phyloP scores from a whole-genome alignment of 2,888 invertebrate genomes.

The Xanthia togata region DNA sequence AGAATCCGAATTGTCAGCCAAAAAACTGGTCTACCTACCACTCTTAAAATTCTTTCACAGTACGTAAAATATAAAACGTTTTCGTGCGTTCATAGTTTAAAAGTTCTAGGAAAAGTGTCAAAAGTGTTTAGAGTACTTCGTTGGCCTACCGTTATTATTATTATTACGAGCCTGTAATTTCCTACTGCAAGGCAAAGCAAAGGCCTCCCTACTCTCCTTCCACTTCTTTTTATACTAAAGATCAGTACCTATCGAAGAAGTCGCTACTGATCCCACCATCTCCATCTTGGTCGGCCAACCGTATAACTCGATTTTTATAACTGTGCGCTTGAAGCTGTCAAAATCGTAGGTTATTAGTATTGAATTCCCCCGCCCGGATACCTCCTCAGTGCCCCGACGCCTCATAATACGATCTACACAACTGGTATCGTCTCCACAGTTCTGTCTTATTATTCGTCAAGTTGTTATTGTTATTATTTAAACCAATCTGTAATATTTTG shows the following conservation, averaged over 20 bases:
- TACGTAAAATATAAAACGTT: not conserved
- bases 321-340: no score
- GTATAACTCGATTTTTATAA: not conserved
- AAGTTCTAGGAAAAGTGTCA: not conserved
- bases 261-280: not conserved
- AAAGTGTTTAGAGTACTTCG: not conserved
- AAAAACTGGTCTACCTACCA: not conserved
- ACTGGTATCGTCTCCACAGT: no score
- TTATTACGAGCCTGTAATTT: not conserved
- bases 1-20: not conserved
- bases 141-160: not conserved
- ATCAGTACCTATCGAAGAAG: not conserved
- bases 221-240: no score
- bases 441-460: no score
- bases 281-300: not conserved
- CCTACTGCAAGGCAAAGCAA: no score
- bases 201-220: no score
- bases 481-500: no score
- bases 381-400: no score
- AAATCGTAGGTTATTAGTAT: no score
- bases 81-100: not conserved
- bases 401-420: no score
- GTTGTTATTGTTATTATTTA: no score
- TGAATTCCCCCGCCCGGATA: no score
- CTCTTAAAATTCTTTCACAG: not conserved